Evolutionary conservation across 2,113 vertebrate genomes (phyloP).

Genomic region (Notiomystis cincta): DNA sequence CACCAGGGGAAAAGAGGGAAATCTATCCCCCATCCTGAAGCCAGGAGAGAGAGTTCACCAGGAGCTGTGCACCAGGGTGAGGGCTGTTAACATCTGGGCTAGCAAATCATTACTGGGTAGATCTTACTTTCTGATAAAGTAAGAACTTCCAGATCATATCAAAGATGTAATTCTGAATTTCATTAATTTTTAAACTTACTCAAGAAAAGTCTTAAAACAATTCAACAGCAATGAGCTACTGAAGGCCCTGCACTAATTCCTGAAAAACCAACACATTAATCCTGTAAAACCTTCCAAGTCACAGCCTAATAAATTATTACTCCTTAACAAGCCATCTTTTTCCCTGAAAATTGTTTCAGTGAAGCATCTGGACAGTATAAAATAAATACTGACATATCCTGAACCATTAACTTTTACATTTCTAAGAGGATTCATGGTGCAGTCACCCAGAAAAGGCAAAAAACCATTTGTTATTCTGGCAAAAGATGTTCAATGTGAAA

Average conservation of each 20-base stretch:
- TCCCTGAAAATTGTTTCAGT: not conserved
- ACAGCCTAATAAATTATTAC: not conserved
- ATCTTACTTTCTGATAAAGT: not conserved
- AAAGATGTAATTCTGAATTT: not conserved
- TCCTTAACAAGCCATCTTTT: not conserved
- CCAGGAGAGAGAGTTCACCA: not conserved
- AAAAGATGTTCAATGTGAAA: not conserved
- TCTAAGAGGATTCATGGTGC: not conserved
- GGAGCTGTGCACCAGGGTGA: not conserved
- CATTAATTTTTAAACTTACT: not conserved
- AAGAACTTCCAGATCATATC: not conserved
- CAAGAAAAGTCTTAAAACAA: not conserved
- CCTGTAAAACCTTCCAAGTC: not conserved
- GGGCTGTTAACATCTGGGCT: too few relatives aligned
- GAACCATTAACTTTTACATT: not conserved
- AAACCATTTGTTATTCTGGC: not conserved
- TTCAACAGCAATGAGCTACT: not conserved
- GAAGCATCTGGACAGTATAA: not conserved
- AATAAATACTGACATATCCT: not conserved
- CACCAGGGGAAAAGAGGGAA: not conserved
- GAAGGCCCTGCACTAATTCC: not conserved
- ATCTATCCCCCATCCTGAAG: rapidly evolving
- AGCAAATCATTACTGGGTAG: not conserved
- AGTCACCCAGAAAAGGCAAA: not conserved
- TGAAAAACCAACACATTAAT: not conserved